Evolutionary conservation across 2,113 vertebrate genomes (phyloP).

Genomic region (Balaenoptera acutorostrata): DNA sequence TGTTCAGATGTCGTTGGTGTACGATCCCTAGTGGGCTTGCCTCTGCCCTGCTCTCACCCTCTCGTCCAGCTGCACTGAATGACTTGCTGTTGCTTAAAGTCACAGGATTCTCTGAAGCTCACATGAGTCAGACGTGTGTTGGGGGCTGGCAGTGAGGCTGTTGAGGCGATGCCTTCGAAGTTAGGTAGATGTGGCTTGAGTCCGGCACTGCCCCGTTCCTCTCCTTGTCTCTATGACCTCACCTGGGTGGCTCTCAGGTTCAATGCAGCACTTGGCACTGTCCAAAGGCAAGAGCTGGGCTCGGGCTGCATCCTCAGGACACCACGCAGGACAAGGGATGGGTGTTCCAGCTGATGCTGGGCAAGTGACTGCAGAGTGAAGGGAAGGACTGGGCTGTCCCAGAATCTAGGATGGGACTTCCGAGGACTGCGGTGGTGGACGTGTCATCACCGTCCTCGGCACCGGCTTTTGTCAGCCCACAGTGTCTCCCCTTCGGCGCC

Average conservation of each 20-base stretch:
- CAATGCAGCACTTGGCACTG: not conserved
- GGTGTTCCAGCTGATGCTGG: not conserved
- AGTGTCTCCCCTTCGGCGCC: not conserved
- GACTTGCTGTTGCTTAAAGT: not conserved
- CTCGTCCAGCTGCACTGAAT: not conserved
- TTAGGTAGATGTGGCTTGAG: not conserved
- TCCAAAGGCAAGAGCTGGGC: not conserved
- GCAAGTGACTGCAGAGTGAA: not conserved
- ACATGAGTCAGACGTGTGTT: not conserved
- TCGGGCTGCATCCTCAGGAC: not conserved
- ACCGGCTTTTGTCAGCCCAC: not conserved
- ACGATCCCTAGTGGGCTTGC: not conserved
- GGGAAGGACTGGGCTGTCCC: not conserved
- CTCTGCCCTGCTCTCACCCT: not conserved
- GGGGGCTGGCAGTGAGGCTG: not conserved
- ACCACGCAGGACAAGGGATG: not conserved
- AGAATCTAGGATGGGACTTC: not conserved
- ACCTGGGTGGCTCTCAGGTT: not conserved
- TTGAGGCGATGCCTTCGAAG: too few relatives aligned
- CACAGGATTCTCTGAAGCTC: not conserved
- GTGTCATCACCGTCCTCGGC: not conserved
- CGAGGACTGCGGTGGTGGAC: too few relatives aligned
- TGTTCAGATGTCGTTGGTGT: not conserved
- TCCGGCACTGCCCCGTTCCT: not conserved
- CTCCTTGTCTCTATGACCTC: not conserved